Conservation (phyloP, 2,888 invertebrate genomes). For the Netelia inedita region DNA sequence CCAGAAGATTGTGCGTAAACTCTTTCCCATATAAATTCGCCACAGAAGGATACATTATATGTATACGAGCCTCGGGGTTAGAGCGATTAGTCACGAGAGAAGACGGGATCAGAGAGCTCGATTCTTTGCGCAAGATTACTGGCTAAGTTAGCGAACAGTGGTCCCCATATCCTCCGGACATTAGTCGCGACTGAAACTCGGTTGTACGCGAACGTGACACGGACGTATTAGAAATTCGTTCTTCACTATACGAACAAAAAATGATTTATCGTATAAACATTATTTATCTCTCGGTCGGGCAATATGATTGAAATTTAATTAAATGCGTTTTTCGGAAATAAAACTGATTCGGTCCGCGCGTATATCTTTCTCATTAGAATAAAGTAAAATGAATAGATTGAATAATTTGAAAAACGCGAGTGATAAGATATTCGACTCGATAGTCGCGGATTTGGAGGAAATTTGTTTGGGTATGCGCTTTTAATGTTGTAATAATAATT, state of each 20-base stretch:
- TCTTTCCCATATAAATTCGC: slow-evolving; percentile 40
- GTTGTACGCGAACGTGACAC: slow-evolving; percentile 56
- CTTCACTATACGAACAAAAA: neutral
- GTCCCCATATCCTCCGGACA: slow-evolving; percentile 38
- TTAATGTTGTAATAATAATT: slow-evolving; percentile 26
- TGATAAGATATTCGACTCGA: slow-evolving; percentile 61
- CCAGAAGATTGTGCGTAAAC: slow-evolving; percentile 53
- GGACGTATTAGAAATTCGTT: neutral
- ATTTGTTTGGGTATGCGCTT: slow-evolving; percentile 67
- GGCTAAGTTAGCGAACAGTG: slow-evolving; percentile 35
- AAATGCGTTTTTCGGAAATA: neutral
- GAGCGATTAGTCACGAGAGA: slow-evolving; percentile 70
- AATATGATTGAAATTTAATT: too few species aligned
- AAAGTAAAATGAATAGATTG: slow-evolving; percentile 46
- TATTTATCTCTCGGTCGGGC: too few species aligned
- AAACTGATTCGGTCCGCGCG: neutral
- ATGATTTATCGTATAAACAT: neutral
- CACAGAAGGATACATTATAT: slow-evolving; percentile 36
- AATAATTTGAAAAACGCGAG: slow-evolving; percentile 34
- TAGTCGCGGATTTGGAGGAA: slow-evolving; percentile 63
- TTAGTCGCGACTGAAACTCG: slow-evolving; percentile 64
- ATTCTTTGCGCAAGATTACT: slow-evolving; percentile 34
- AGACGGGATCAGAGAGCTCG: slow-evolving; percentile 48
- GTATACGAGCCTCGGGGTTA: slow-evolving; percentile 20
- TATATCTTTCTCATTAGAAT: neutral